Evolutionary conservation across 2,888 invertebrate genomes (phyloP).

Genomic region (Philereme transversata): DNA sequence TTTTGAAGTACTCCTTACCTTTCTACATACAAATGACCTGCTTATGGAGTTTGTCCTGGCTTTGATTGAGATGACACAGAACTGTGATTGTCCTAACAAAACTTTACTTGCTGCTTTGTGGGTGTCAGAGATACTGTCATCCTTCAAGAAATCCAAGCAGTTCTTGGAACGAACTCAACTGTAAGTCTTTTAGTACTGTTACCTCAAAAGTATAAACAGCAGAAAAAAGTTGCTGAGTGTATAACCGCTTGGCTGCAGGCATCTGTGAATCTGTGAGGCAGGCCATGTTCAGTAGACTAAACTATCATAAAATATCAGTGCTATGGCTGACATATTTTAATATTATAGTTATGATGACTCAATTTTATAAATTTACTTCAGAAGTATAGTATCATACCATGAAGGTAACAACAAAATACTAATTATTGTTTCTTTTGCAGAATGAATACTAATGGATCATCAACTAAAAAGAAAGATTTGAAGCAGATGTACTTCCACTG

Average conservation of each 20-base stretch:
- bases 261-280: too few relatives aligned
- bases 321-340: too few relatives aligned
- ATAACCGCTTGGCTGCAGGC: too few relatives aligned
- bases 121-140: slow-evolving; percentile 76
- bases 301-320: too few relatives aligned
- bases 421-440: slow-evolving; percentile 49
- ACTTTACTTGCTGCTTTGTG: slow-evolving; percentile 78
- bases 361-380: too few relatives aligned
- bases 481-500: slow-evolving; percentile 65
- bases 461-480: slow-evolving; percentile 60
- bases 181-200: slow-evolving; percentile 48
- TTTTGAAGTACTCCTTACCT: slow-evolving; percentile 82
- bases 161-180: slow-evolving; percentile 55
- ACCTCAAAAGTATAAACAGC: too few relatives aligned
- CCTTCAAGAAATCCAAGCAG: slow-evolving; percentile 66
- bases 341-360: too few relatives aligned
- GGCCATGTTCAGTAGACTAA: too few relatives aligned
- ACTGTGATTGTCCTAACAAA: slow-evolving; percentile 52
- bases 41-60: slow-evolving; percentile 73
- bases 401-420: too few relatives aligned
- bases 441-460: slow-evolving; percentile 39
- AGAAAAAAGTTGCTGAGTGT: too few relatives aligned
- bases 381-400: too few relatives aligned
- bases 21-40: slow-evolving; percentile 79
- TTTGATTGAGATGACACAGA: slow-evolving; percentile 69